These are phyloP conservation scores for Scarus forsteni DNA, from an alignment of 2,797 vertebrate species.

Conservation along the genomic window DNA sequence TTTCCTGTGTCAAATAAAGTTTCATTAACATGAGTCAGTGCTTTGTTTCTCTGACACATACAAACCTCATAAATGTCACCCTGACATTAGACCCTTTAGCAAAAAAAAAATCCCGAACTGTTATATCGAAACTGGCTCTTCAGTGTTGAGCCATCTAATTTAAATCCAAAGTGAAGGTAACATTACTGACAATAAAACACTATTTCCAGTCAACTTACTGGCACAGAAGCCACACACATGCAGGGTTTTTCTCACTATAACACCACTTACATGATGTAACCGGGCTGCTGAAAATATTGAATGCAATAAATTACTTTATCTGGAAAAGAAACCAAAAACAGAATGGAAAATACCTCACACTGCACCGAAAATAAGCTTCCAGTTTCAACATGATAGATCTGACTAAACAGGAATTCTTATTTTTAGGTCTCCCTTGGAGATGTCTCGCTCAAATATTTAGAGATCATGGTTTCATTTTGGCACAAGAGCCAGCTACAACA, in stretches of 20 bases:
- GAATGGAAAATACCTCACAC: conserved; percentile 31
- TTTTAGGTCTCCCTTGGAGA: background rate
- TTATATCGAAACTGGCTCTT: background rate
- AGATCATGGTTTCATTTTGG: no score
- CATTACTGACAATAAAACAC: no score
- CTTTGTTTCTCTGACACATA: background rate
- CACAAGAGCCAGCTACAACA: no score
- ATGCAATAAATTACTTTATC: conserved; percentile 43
- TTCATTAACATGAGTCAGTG: conserved; percentile 6
- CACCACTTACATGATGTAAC: conserved; percentile 34
- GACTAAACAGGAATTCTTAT: conserved; percentile 37
- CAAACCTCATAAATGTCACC: background rate
- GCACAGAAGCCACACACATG: background rate
- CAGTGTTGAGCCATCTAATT: background rate
- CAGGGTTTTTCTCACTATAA: conserved; percentile 16
- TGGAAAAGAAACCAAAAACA: conserved; percentile 55
- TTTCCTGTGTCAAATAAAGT: background rate
- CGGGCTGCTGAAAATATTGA: conserved; percentile 28
- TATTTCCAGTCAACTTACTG: no score
- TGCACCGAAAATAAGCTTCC: conserved; percentile 39
- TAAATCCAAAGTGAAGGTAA: background rate
- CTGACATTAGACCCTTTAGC: background rate
- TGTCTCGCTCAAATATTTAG: no score
- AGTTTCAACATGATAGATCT: conserved; percentile 29
- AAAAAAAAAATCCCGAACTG: background rate